Base-by-base conservation (phyloP, 1,140 invertebrate species). In the Drosophila repletoides region DNA sequence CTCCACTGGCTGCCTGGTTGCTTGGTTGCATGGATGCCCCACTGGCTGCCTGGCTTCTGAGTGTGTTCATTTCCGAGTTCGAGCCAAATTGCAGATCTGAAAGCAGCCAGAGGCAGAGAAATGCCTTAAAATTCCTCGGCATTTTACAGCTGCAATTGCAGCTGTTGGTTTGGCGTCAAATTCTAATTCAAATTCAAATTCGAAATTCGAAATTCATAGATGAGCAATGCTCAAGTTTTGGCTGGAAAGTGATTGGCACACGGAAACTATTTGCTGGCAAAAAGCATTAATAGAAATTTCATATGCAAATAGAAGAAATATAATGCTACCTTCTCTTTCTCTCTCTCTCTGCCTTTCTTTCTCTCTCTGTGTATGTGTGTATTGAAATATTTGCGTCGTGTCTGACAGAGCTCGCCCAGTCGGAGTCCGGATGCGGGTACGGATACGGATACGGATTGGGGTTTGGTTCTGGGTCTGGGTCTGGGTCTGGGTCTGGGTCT, bases 241-340 rank as follows among this genome's bases (percentile, higher is more conserved):
- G 33, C 31, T 41, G 43, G 6, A 45, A 60, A 74, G 60, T 65
- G 73, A 70, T 65, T 73, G 66, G 59, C 58, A 34, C 72, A 55
- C 80, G 81, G 75, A 86, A 84, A 87, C 80, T 76, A 86, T 86
- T 86, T 86, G 80, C 80, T 69, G 80, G 63, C 80, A 86, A 21
- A 63, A 53, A 53, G 53, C 66, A 72, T 84, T 86, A 86, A 86
- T 84, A 72, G 80, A 84, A 79, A 80, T 80, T 86, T 84, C 64
- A 86, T 86, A 56, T 77, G 58, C 71, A 80, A 86, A 74, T 68
- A 60, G 26, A 19, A 60, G 55, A n/a, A n/a, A n/a, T 53, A 38
- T 31, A 26, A 63, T 59, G 56, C 72, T 71, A 15, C 43, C 43
- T 46, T 12, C 22, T 14, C 17, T 31, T 46, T 2, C 6, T 19